These are phyloP conservation scores for honey bee (Apis mellifera) DNA, from an alignment of 1,140 invertebrate genomes.

Conservation along the genomic window DNA sequence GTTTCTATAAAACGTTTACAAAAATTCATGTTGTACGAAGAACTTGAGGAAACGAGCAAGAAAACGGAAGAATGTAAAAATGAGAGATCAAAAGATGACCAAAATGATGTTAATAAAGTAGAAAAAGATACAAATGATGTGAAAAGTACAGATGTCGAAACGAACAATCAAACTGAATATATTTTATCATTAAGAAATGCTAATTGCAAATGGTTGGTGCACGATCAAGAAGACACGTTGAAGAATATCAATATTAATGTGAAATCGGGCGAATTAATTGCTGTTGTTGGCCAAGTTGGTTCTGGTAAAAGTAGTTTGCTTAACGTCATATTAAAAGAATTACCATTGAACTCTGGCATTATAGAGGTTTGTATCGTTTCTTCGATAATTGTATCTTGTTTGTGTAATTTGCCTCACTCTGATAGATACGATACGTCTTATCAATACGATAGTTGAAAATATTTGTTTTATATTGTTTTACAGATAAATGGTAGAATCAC, in stretches of 20 bases:
- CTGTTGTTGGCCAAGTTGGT: slow-evolving; percentile 90
- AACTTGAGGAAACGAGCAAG: slow-evolving; percentile 69
- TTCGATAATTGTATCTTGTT: background rate
- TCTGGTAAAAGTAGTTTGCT: slow-evolving; percentile 90
- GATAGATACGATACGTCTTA: no score
- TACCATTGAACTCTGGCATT: slow-evolving; percentile 83
- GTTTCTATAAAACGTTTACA: slow-evolving; percentile 87
- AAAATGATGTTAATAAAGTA: slow-evolving; percentile 14
- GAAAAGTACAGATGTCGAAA: slow-evolving; percentile 26
- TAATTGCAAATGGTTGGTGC: slow-evolving; percentile 76
- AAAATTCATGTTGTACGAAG: slow-evolving; percentile 84
- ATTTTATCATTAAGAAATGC: slow-evolving; percentile 71
- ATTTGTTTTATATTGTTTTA: slow-evolving; percentile 54
- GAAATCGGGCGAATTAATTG: slow-evolving; percentile 85
- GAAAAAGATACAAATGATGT: background rate
- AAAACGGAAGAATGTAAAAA: background rate
- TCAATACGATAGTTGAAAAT: background rate
- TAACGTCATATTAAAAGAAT: slow-evolving; percentile 89
- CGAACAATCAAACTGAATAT: slow-evolving; percentile 50
- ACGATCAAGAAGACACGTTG: slow-evolving; percentile 78
- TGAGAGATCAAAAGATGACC: background rate
- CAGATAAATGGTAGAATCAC: slow-evolving; percentile 84
- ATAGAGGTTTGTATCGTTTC: slow-evolving; percentile 64
- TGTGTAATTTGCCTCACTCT: no score
- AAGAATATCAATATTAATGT: slow-evolving; percentile 83